Evolutionary conservation across 37 sponge, comb jelly and placozoan species (phyloP).

Genomic region (Axinella damicornis): DNA sequence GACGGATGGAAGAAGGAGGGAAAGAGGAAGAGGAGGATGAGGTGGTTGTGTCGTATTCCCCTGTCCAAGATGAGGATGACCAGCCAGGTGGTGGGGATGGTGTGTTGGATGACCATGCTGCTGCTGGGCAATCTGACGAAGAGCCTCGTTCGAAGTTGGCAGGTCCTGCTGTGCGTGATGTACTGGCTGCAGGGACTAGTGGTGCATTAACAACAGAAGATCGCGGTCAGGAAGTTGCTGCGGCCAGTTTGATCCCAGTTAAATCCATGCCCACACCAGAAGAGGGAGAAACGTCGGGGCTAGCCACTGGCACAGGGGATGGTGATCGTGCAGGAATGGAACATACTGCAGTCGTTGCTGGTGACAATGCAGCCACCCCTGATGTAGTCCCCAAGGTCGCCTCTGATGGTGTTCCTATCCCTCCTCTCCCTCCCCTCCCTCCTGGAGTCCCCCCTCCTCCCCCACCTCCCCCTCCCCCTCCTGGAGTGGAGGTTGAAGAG

Average conservation of each 20-base stretch:
- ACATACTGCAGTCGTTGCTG: no score
- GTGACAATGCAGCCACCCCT: background rate
- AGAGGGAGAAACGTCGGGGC: no score
- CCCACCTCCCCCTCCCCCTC: constrained; percentile 20
- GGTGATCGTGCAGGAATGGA: no score
- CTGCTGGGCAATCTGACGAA: background rate
- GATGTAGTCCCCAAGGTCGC: background rate
- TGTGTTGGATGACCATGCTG: background rate
- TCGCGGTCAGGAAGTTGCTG: background rate
- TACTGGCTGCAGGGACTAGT: background rate
- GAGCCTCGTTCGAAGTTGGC: background rate
- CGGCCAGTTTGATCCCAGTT: no score
- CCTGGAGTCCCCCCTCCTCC: constrained; percentile 14
- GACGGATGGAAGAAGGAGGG: background rate
- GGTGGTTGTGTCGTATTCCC: no score
- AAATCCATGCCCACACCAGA: no score
- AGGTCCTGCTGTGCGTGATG: constrained; percentile 1
- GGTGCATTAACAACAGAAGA: background rate
- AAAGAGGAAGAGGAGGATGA: background rate
- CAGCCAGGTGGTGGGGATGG: background rate
- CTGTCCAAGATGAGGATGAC: background rate
- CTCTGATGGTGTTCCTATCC: background rate
- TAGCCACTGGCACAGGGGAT: no score
- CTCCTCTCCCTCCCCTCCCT: constrained; percentile 9
- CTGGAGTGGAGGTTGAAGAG: background rate